Conservation (phyloP, 2,888 invertebrate genomes). For the Tholera decimalis region DNA sequence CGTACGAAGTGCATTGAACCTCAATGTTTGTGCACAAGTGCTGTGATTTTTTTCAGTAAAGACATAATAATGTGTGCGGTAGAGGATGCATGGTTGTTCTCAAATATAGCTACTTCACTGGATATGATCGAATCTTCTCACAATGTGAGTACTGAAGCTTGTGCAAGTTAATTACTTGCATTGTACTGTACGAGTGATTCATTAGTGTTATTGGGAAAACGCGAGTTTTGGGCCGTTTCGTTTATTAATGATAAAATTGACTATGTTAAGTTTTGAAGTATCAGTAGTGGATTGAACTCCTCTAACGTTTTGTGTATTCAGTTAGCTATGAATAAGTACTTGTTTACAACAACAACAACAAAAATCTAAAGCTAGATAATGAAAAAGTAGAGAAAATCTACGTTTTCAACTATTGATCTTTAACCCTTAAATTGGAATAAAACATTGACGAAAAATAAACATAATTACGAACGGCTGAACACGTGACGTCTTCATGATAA, state of each 20-base stretch:
- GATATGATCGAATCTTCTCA: slow-evolving; percentile 72
- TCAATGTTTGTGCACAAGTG: slow-evolving; percentile 60
- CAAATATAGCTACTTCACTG: slow-evolving; percentile 71
- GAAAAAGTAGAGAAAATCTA: slow-evolving; percentile 21
- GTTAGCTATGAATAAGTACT: too few species aligned
- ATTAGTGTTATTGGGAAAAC: slow-evolving; percentile 41
- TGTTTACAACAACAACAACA: too few species aligned
- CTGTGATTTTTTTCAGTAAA: slow-evolving; percentile 56
- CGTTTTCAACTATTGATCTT: slow-evolving; percentile 33
- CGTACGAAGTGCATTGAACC: slow-evolving; percentile 64
- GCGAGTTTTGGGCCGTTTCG: slow-evolving; percentile 11
- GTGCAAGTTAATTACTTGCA: slow-evolving; percentile 31
- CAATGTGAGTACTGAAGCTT: slow-evolving; percentile 72
- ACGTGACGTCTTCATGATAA: slow-evolving; percentile 58
- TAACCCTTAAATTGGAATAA: slow-evolving; percentile 48
- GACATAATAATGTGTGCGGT: slow-evolving; percentile 74
- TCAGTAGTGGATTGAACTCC: slow-evolving; percentile 21
- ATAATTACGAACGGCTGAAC: slow-evolving; percentile 30
- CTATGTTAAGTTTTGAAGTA: slow-evolving; percentile 23
- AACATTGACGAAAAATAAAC: slow-evolving; percentile 28
- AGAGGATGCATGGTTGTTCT: slow-evolving; percentile 76
- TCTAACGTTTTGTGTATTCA: neutral
- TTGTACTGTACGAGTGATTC: slow-evolving; percentile 36
- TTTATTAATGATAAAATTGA: slow-evolving; percentile 45
- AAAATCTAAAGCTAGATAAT: slow-evolving; percentile 4